Percentiles rank a stretch among this genome's conserved stretches.
phyloP scores from a whole-genome alignment of 2,797 vertebrate species.

The Scomberomorus guttatus region DNA sequence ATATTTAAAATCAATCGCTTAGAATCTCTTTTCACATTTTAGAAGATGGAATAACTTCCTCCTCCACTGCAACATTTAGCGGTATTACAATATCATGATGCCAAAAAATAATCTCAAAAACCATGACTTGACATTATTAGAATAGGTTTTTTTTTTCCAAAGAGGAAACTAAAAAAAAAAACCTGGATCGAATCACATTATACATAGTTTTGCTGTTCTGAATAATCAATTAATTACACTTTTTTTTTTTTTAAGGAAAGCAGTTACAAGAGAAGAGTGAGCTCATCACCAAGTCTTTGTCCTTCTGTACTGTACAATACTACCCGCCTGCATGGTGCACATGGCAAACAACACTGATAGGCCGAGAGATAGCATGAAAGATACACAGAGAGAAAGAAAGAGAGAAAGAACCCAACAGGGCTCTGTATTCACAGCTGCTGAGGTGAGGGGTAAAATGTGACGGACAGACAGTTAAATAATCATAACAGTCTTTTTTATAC shows the following conservation, averaged over 20 bases:
- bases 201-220: slow-evolving; percentile 72
- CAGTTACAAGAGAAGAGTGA: slow-evolving; percentile 76
- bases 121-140: slow-evolving; percentile 42
- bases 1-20: slow-evolving; percentile 55
- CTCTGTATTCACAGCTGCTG: slow-evolving; percentile 89
- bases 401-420: slow-evolving; percentile 74
- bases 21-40: slow-evolving; percentile 77
- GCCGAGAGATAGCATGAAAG: slow-evolving; percentile 74
- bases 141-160: slow-evolving; percentile 16
- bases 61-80: slow-evolving; percentile 62
- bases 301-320: slow-evolving; percentile 87
- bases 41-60: slow-evolving; percentile 61
- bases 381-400: slow-evolving; percentile 55
- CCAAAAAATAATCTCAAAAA: slow-evolving; percentile 42
- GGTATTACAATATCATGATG: slow-evolving; percentile 60
- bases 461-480: slow-evolving; percentile 83
- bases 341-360: slow-evolving; percentile 88
- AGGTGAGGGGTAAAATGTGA: slow-evolving; percentile 81
- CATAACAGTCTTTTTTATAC: slow-evolving; percentile 79
- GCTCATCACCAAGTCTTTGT: slow-evolving; percentile 80
- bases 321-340: slow-evolving; percentile 81
- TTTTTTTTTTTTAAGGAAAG: slow-evolving; percentile 65
- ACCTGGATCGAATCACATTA: slow-evolving; percentile 74
- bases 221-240: slow-evolving; percentile 71
- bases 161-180: slow-evolving; percentile 30